Base-by-base conservation (phyloP, 35 echinoderm and acorn worm genomes). In the Patiria miniata region DNA sequence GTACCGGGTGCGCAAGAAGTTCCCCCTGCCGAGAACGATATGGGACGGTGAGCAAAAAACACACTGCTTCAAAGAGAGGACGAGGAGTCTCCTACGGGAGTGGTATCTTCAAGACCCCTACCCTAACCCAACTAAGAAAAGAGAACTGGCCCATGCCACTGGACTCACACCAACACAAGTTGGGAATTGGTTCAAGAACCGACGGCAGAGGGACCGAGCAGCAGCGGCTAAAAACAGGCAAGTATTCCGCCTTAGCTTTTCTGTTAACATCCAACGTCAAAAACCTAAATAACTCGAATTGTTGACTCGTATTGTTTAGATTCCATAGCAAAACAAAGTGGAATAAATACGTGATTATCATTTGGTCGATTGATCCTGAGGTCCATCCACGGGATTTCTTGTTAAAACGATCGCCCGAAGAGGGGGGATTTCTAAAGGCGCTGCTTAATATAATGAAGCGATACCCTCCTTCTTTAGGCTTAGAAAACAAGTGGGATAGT, bases 1-100 rank as follows among this genome's bases (percentile, higher is more conserved):
- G 84, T 98, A 98, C 90, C 57, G 96, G n/a, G 96, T 98, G 18
- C 85, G 96, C 52, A 98, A 98, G 96, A 98, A 98, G 92, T 98
- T 98, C 79, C 96, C 96, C 39, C 90, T 98, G 18, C 96, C 96
- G 7, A 91, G 96, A 60, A 98, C 96, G n/a, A 98, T 98, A 52
- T 98, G 96, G 96, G 96, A 98, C 77, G 96, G 96, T 37, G 96
- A 98, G 87, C 96, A 98, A 79, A 98, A 98, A 81, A 98, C 96
- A 16, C 96, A 98, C 78, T 98, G 96, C 82, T 98, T 98, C 85
- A 98, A 98, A 60, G 96, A 98, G 83, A 81, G 96, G 90, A 98
- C 96, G 38, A 38, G 96, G 80, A 98, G 96, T 86, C 84, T 98
- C 76, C 86, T 98, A 7, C 77, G 96, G 54, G 96, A 98, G 77